Evolutionary conservation across 2,888 invertebrate genomes (phyloP), one percentile per base, ranked within the genome.

Genomic region (Dioctria linearis): DNA sequence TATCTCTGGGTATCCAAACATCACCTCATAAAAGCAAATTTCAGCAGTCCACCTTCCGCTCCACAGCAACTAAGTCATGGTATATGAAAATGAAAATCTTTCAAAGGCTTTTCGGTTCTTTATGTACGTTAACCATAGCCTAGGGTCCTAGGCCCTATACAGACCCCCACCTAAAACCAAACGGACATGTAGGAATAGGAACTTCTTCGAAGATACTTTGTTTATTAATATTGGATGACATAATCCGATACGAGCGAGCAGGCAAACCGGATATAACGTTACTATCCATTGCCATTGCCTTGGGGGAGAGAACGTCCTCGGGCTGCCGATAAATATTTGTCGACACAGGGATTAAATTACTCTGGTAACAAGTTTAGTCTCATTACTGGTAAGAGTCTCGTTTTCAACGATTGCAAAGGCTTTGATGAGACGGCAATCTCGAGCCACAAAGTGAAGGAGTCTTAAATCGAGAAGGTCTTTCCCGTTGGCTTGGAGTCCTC

Each of bases 141-240:
- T 37, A 37, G 67, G 46, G 9, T 5, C 46, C 46, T 11, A 8
- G 46, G 13, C 9, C 11, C 5, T 40, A n/a, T 37, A 13, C 73
- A 8, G 46, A 8, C 9, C 13, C n/a, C 59, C 61, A 61, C 40
- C 3, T 59, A 59, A 51, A 51, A 13, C 67, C 57, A 54, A 75
- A 75, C 75, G 43, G 59, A 57, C 57, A 61, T 61, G 61, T 25
- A 25, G 43, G 25, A 9, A 25, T 39, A 25, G 9, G 6, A 67
- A 8, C 39, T 13, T 65, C 43, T 40, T 51, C 63, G 65, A 43
- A 75, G 78, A 78, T 78, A 78, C 78, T 78, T 78, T 78, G 65
- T 78, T 78, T 78, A 78, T 78, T 78, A 78, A 78, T 78, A 78
- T 78, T 78, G 49, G 78, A 78, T 78, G 78, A 78, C 65, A 78